Base-by-base conservation (phyloP, 2,797 vertebrate species). In the Helicolenus hilgendorfi region DNA sequence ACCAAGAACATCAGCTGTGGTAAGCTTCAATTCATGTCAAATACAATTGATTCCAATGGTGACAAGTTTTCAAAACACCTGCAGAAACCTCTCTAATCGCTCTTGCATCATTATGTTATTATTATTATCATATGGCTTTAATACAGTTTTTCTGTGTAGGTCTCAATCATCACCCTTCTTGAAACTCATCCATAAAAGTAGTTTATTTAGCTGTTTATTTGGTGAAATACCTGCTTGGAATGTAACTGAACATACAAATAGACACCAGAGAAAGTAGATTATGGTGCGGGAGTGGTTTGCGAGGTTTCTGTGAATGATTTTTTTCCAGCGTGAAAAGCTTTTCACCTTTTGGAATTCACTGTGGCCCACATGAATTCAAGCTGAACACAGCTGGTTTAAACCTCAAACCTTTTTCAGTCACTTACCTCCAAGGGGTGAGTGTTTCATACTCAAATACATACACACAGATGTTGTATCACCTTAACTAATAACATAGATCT, bases 381-480 rank as follows among this genome's bases (percentile, higher is more conserved):
- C 41, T 64, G 35, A 71, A 29, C 3, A 45, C 35, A 75, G 63
- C 3, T 69, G 10, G 11, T 58, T 72, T 87, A 63, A 68, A 67
- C 9, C 38, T 29, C 13, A 26, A 56, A 59, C n/a, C 18, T n/a
- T 35, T 78, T 58, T 4, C 11, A 63, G 60, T 10, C 59, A 73
- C 5, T 36, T 78, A 7, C 22, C 55, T 18, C n/a, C 24, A 62
- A 33, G 11, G 4, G 22, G 45, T 64, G 18, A 70, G 38, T 72
- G 58, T 72, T 83, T 79, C 69, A 79, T 79, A 59, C 35, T 29
- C 15, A 53, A 60, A 77, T 33, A 36, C n/a, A 59, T 38, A 9
- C 11, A 24, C 55, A 63, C 41, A 20, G 5, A 58, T 85, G 29
- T 33, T 41, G 73, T 77, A 63, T 89, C 77, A 75, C 68, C 78